A percentile compares a stretch with the other conserved stretches of the same genome.
Evolutionary conservation across 1,140 invertebrate genomes (phyloP).

Genomic region (Yoshiicerus persimilis): DNA sequence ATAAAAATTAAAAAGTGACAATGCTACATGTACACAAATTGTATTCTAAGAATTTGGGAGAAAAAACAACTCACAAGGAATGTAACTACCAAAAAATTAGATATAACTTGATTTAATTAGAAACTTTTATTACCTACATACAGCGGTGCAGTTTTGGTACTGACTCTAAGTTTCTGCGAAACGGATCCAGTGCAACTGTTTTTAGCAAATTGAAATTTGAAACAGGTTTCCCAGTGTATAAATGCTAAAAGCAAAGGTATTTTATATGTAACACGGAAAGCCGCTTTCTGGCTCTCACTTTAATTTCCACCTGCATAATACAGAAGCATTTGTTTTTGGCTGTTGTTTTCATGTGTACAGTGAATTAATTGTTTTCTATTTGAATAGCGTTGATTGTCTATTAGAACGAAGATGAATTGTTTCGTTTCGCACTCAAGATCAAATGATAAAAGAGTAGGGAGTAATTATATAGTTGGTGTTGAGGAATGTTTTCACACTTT

Average conservation of each 20-base stretch:
- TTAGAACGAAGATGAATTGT: constrained; percentile 12
- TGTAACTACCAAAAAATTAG: too few species aligned
- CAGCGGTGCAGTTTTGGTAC: too few species aligned
- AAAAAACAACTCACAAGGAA: too few species aligned
- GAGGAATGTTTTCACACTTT: constrained; percentile 17
- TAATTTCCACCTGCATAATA: neutral
- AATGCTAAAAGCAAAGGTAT: too few species aligned
- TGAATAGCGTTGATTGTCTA: constrained; percentile 3
- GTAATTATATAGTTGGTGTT: neutral
- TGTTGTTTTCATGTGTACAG: neutral
- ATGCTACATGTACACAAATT: too few species aligned
- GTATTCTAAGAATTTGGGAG: too few species aligned
- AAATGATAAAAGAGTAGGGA: neutral
- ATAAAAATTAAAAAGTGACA: too few species aligned
- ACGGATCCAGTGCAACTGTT: too few species aligned
- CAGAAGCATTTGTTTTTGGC: neutral
- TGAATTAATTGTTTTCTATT: constrained; percentile 11
- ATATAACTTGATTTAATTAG: too few species aligned
- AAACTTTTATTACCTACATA: too few species aligned
- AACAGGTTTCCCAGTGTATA: neutral
- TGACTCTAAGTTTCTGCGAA: too few species aligned
- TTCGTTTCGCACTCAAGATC: neutral
- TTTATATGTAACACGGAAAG: neutral
- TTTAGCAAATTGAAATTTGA: neutral
- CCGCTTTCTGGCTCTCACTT: neutral